Conservation (phyloP, 30 jellyfish, hydroid and myxozoan species). For the Hydra vulgaris region DNA sequence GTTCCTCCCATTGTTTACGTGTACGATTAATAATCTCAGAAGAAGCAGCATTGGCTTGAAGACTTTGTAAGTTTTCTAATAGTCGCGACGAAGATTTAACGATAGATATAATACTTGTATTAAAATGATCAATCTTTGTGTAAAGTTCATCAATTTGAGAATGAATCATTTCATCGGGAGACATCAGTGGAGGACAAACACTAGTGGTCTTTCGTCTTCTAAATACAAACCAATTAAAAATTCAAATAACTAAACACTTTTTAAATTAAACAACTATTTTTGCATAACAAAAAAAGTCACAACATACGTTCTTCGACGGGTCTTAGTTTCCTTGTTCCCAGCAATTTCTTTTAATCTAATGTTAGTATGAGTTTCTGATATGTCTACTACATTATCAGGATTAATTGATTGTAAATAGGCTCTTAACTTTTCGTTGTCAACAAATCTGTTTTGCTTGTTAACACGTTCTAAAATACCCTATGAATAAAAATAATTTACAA, state of each 20-base stretch:
- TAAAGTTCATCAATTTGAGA: constrained; percentile 63
- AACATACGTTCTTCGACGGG: constrained; percentile 1
- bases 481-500: background rate
- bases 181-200: constrained; percentile 20
- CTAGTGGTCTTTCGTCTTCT: constrained; percentile 6
- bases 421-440: constrained; percentile 79
- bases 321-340: constrained; percentile 13
- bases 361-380: constrained; percentile 42
- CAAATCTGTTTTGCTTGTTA: constrained; percentile 60
- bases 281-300: too few species aligned
- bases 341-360: constrained; percentile 52
- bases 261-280: background rate
- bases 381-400: constrained; percentile 57
- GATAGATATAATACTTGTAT: constrained; percentile 50
- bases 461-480: constrained; percentile 80
- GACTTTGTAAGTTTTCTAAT: constrained; percentile 43
- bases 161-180: constrained; percentile 54
- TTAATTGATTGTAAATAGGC: constrained; percentile 76
- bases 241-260: background rate
- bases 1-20: constrained; percentile 43
- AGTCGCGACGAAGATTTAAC: constrained; percentile 59
- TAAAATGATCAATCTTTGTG: constrained; percentile 56
- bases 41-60: constrained; percentile 50
- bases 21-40: constrained; percentile 47
- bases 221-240: background rate